Evolutionary conservation across 2,113 vertebrate genomes (phyloP), one percentile per base, ranked within the genome.

Genomic region (Marmota flaviventris): DNA sequence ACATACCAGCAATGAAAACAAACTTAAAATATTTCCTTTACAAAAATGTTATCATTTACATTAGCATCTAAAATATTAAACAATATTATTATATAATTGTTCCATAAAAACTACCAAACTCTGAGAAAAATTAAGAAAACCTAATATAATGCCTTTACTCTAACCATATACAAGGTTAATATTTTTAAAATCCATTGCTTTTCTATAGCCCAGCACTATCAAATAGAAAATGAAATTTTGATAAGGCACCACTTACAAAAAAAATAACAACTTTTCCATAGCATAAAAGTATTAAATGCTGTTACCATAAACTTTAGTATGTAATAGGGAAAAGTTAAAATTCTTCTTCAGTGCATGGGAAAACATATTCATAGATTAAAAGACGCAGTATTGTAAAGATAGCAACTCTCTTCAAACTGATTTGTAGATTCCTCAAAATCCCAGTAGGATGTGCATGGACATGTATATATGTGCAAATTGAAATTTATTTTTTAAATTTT

Each of bases 181-280:
- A 48, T 85, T 85, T 92, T 75, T 32, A 92, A 94, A 89, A 58
- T 39, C 20, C 42, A 24, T 81, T 67, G 2, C 42, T 86, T 94
- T 94, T 78, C 32, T 92, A 53, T 79, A 89, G 73, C 8, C 18
- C 16, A 73, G 25, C 63, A 88, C 79, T 27, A 86, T 45, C 5
- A 69, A 79, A 45, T 48, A 65, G 42, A 56, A 79, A 94, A 84
- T 91, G 25, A 93, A 94, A 79, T 25, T 88, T 91, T 85, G 34
- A 94, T 85, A 77, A 58, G 25, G 56, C 69, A 29, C 13, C 45
- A 81, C 18, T 92, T 77, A 34, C 2, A 91, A 85, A 93, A 93
- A 22, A 84, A 72, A 69, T 81, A 27, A 53, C 4, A 91, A 24
- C 39, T 93, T 93, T 86, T 97, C 16, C 77, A 27, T 77, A 63